Base-by-base conservation (phyloP, 2,888 invertebrate species). In the Agriopis marginaria region DNA sequence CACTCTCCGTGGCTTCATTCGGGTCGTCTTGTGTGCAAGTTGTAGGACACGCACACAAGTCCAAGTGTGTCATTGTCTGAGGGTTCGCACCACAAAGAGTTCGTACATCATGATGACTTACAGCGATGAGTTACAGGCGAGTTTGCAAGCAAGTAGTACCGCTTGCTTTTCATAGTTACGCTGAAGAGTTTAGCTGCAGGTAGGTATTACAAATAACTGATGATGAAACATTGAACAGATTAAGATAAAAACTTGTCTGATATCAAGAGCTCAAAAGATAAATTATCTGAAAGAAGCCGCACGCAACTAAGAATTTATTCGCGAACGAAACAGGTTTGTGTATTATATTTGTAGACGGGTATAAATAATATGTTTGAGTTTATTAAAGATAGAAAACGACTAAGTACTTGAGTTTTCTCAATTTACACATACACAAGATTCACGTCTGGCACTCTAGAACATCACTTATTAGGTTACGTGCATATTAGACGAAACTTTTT, bases 211-310 rank as follows among this genome's bases (percentile, higher is more conserved):
- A 4, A 32, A 51, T 32, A 32, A 32, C 5, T 32, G 10, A 50
- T 32, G 51, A 23, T 50, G 17, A 49, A 50, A 50, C 9, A 54
- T 54, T 39, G 39, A 54, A 32, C 54, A 32, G 11, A 39, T 12
- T 39, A 39, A 39, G 54, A 56, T 56, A 56, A 56, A 56, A 55
- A 32, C 32, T 5, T 40, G 6, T 11, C 32, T 54, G 61, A 51
- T 42, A 61, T 54, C 45, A 53, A 45, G 32, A 66, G 53, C 32
- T 66, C 59, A 17, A 53, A 53, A 53, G 53, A 66, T 66, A 59
- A 59, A 53, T 59, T 60, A 66, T 55, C 47, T 66, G 23, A 60
- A 53, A 53, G 23, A 49, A 49, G 23, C 11, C 45, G 54, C 14
- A 53, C 58, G 59, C 58, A 45, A 47, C 47, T 44, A 59, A 45